Evolutionary conservation across 2,888 invertebrate species (phyloP), one percentile per base, ranked within the genome.

Genomic region (Synanthedon vespiformis): DNA sequence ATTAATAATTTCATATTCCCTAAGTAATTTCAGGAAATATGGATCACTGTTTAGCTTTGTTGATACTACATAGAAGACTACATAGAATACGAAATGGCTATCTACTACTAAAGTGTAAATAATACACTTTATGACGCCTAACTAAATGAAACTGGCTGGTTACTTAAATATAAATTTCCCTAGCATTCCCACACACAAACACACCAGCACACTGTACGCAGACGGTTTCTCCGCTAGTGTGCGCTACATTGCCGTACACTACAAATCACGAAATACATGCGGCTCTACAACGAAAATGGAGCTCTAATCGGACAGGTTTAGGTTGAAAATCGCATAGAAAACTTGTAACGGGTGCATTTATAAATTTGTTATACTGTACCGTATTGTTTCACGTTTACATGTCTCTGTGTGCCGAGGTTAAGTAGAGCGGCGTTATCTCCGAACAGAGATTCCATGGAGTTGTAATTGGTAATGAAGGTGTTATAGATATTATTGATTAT

Each of bases 351-450:
- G 10, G 14, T 69, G 74, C 70, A 74, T 63, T 63, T 63, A 65
- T 76, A 80, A 73, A 71, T 70, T 78, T 78, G 85, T 78, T 68
- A 75, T 73, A 71, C 78, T 82, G 77, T 85, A 85, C 85, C 85
- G 86, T 87, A 87, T 87, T 87, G 86, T 87, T 86, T 83, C 84
- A 83, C 81, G 84, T 84, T 85, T 82, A 84, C 80, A 80, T 79
- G 77, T 77, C 76, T 83, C 78, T 84, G 84, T 86, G 85, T 84
- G 82, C 72, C 74, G 82, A 83, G 83, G 87, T 86, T 86, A 87
- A 87, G 87, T 86, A 85, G 87, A 86, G 87, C 87, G 85, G 84
- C 68, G 81, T 86, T 85, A 85, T 85, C 85, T 85, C 73, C 57
- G 85, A 78, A 87, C 82, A 86, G 77, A 77, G 78, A 77, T 80